Conservation (phyloP, 2,797 vertebrate species). For the Pipistrellus pygmaeus region DNA sequence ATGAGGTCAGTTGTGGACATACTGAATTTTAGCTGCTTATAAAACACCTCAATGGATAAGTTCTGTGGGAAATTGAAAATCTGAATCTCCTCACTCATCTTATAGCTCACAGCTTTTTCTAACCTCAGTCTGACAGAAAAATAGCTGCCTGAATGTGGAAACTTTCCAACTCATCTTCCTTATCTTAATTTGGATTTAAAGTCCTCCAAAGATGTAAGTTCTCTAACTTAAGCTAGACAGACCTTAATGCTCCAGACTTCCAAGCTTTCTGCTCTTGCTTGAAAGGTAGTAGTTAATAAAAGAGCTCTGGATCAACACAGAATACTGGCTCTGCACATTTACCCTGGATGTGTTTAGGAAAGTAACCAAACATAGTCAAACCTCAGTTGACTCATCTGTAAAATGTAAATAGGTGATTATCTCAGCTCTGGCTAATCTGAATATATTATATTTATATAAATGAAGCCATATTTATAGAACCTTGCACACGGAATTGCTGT, state of each 20-base stretch:
- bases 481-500: not conserved
- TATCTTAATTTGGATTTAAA: conserved; percentile 31
- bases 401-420: conserved; percentile 28
- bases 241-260: not conserved
- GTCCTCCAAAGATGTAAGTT: not conserved
- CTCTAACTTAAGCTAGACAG: not conserved
- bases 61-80: not conserved
- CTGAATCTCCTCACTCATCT: not conserved
- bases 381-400: conserved; percentile 15
- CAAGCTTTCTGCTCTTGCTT: not conserved
- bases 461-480: not conserved
- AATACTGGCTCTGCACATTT: conserved; percentile 42
- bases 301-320: not conserved
- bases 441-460: not conserved
- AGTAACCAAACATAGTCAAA: not conserved
- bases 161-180: conserved; percentile 47
- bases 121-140: not conserved
- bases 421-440: not conserved
- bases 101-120: not conserved
- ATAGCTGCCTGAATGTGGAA: not conserved
- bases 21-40: not conserved
- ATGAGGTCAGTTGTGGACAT: not conserved
- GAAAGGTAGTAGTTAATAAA: not conserved
- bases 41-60: not conserved
- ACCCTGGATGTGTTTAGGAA: conserved; percentile 26